Evolutionary conservation across 2,888 invertebrate species (phyloP), one percentile per base, ranked within the genome.

Genomic region (Acronicta alni): DNA sequence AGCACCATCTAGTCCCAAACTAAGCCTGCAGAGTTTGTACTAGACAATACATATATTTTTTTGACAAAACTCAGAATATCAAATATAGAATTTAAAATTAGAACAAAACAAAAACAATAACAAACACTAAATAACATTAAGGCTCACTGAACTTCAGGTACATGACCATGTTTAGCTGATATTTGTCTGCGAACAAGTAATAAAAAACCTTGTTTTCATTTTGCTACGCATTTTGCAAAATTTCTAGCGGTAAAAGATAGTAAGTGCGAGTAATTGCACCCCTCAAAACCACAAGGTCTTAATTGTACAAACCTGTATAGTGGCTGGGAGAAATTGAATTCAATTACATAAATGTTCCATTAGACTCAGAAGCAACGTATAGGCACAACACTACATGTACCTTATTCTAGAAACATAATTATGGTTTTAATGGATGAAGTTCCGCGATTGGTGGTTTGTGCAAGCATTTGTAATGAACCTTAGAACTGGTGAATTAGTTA

Each of bases 331-430:
- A 35, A 35, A 35, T 35, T 35, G n/a, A 35, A 35, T 35, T 35
- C 3, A 35, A 39, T 39, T 17, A 17, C 20, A 23, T 23, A n/a
- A 23, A 42, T 42, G 20, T 42, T 42, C 42, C 42, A 23, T 42
- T 23, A 42, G 14, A 41, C 2, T 41, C 41, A 18, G 18, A 42
- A 23, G 23, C 14, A n/a, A n/a, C n/a, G 35, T 35, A 35, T 35
- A n/a, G 32, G 6, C 35, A 35, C n/a, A 35, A 35, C n/a, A 35
- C 35, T 35, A 35, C 12, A 30, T 2, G 12, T 4, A 32, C 14
- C 32, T 32, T 32, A 14, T 32, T 14, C n/a, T n/a, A n/a, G 35
- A 35, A 4, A 35, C 35, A 35, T n/a, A 35, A 35, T 35, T 4
- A 35, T 30, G 12, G 30, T 10, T n/a, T n/a, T n/a, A n/a, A 30